These are phyloP conservation scores for Nomada ferruginata DNA, from an alignment of 2,888 invertebrate genomes.

Conservation along the genomic window DNA sequence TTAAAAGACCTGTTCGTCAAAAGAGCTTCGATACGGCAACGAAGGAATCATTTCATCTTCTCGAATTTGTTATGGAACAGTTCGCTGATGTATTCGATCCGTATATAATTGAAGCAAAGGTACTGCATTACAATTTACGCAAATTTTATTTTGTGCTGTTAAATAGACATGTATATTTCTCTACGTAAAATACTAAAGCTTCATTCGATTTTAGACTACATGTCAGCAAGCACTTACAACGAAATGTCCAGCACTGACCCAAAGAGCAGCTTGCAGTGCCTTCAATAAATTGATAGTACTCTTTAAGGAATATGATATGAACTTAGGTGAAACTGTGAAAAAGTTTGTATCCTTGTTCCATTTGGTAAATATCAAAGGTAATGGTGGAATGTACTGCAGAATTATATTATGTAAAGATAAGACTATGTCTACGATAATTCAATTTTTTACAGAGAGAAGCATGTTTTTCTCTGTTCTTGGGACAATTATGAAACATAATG, in stretches of 20 bases:
- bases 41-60: constrained; percentile 66
- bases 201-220: constrained; percentile 65
- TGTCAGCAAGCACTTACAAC: constrained; percentile 68
- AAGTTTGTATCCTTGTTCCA: constrained; percentile 58
- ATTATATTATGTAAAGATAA: constrained; percentile 6
- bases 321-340: constrained; percentile 58
- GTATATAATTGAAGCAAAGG: constrained; percentile 67
- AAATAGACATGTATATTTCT: background rate
- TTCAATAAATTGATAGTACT: constrained; percentile 72
- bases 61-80: constrained; percentile 70
- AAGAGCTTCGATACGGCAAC: constrained; percentile 57
- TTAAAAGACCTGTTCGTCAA: constrained; percentile 30
- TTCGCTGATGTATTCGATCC: constrained; percentile 67
- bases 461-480: constrained; percentile 64
- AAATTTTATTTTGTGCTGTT: background rate
- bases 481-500: constrained; percentile 65
- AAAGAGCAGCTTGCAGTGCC: constrained; percentile 68
- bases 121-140: constrained; percentile 24
- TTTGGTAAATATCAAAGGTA: constrained; percentile 64
- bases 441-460: constrained; percentile 63
- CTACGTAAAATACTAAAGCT: background rate
- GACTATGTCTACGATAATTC: constrained; percentile 1
- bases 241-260: constrained; percentile 50
- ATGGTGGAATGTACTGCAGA: constrained; percentile 18
- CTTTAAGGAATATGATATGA: constrained; percentile 65